These are phyloP conservation scores for Melanotaenia boesemani DNA, from an alignment of 2,797 vertebrate genomes.

Conservation along the genomic window DNA sequence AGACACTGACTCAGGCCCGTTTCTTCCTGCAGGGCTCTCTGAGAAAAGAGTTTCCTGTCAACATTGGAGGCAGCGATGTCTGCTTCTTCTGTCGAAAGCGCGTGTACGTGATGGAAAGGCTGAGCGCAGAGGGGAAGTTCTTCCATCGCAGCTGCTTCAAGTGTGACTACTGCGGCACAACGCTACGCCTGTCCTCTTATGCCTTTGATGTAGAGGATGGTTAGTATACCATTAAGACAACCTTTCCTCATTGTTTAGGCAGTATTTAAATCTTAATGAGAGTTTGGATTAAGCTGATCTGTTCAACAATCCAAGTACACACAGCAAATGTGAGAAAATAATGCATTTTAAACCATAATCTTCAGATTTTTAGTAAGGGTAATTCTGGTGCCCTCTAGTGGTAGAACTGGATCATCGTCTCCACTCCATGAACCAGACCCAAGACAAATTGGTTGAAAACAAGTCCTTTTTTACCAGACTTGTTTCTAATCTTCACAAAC, in stretches of 20 bases:
- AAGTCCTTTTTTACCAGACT: no score
- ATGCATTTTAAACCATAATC: neutral
- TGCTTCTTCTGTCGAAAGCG: slow-evolving; percentile 97
- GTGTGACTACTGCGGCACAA: slow-evolving; percentile 95
- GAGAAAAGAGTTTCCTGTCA: slow-evolving; percentile 96
- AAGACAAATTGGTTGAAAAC: neutral
- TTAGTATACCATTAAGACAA: slow-evolving; percentile 67
- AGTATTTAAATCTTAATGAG: neutral
- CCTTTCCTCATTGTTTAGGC: neutral
- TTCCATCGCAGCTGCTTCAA: slow-evolving; percentile 99
- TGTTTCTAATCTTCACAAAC: neutral
- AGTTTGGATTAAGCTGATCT: neutral
- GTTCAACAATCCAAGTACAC: neutral
- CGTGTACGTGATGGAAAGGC: slow-evolving; percentile 97
- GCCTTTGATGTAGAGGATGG: slow-evolving; percentile 95
- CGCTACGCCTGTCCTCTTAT: slow-evolving; percentile 93
- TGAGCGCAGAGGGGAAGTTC: slow-evolving; percentile 98
- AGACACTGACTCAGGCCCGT: slow-evolving; percentile 3
- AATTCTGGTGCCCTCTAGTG: neutral
- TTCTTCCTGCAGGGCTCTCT: slow-evolving; percentile 87
- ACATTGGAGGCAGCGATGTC: slow-evolving; percentile 95
- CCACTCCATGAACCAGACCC: neutral
- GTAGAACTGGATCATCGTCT: neutral
- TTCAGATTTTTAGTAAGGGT: rapidly evolving
- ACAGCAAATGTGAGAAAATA: rapidly evolving